Percentiles rank a stretch among this genome's conserved stretches.
Conservation (phyloP, 2,113 vertebrate species). For the Myrmophylax atrothorax region DNA sequence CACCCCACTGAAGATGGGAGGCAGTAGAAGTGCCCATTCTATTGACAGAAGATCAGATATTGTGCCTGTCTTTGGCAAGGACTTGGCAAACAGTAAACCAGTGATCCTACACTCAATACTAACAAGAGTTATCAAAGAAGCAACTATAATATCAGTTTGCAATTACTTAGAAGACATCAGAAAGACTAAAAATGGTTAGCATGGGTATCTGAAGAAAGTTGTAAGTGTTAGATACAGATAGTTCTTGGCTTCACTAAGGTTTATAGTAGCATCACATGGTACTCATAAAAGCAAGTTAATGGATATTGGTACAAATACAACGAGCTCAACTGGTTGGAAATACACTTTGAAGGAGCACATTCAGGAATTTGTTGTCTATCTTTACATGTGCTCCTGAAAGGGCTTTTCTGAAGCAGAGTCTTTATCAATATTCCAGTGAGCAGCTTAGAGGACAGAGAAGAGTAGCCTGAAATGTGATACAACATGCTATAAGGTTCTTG, state of each 20-base stretch:
- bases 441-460: background rate
- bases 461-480: background rate
- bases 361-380: background rate
- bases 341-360: background rate
- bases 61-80: background rate
- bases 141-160: background rate
- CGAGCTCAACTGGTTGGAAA: background rate
- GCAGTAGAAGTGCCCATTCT: background rate
- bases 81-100: background rate
- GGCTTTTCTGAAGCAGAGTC: background rate
- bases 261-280: background rate
- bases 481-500: background rate
- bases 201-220: background rate
- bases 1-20: background rate
- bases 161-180: background rate
- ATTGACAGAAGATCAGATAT: background rate
- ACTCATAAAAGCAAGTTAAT: background rate
- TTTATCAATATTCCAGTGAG: background rate
- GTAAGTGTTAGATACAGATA: background rate
- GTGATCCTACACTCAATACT: background rate
- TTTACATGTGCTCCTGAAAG: background rate
- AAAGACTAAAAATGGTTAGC: background rate
- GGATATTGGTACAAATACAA: background rate
- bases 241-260: background rate
- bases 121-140: fast-evolving